Evolutionary conservation across 1,140 invertebrate genomes (phyloP).

Genomic region (Ips typographus): DNA sequence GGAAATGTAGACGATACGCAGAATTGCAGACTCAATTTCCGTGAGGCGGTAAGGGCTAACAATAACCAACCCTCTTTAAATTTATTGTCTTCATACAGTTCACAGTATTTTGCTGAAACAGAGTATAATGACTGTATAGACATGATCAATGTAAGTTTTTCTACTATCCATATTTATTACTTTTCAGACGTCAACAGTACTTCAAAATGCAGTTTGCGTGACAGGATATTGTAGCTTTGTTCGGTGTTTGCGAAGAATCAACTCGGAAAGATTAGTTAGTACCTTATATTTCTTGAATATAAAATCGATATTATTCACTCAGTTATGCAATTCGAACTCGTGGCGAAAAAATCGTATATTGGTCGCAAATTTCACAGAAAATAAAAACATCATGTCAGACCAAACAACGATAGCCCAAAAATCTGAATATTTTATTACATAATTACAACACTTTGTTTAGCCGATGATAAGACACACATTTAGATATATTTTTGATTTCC

Average conservation of each 20-base stretch:
- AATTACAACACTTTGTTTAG: slow-evolving; percentile 3
- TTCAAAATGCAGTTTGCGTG: slow-evolving; percentile 46
- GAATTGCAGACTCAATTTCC: slow-evolving; percentile 23
- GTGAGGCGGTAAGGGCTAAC: slow-evolving; percentile 31
- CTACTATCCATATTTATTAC: neutral
- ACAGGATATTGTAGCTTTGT: slow-evolving; percentile 61
- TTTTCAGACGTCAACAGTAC: neutral
- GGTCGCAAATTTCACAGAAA: too few relatives aligned
- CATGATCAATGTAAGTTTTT: slow-evolving; percentile 35
- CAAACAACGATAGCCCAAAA: too few relatives aligned
- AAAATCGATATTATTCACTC: neutral
- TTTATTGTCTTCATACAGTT: slow-evolving; percentile 30
- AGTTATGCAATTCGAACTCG: too few relatives aligned
- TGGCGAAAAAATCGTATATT: too few relatives aligned
- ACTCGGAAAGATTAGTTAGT: slow-evolving; percentile 58
- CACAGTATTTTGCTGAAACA: slow-evolving; percentile 36
- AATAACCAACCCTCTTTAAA: slow-evolving; percentile 39
- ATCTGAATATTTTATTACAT: slow-evolving; percentile 3
- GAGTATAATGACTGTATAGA: slow-evolving; percentile 34
- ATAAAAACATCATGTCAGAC: too few relatives aligned
- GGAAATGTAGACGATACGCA: slow-evolving; percentile 32
- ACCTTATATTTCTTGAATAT: slow-evolving; percentile 6
- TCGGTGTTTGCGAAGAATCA: slow-evolving; percentile 56
- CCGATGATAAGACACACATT: slow-evolving; percentile 15
- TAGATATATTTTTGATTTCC: slow-evolving; percentile 13